Evolutionary conservation across 2,888 invertebrate genomes (phyloP).

Genomic region (Dermolepida albohirtum): DNA sequence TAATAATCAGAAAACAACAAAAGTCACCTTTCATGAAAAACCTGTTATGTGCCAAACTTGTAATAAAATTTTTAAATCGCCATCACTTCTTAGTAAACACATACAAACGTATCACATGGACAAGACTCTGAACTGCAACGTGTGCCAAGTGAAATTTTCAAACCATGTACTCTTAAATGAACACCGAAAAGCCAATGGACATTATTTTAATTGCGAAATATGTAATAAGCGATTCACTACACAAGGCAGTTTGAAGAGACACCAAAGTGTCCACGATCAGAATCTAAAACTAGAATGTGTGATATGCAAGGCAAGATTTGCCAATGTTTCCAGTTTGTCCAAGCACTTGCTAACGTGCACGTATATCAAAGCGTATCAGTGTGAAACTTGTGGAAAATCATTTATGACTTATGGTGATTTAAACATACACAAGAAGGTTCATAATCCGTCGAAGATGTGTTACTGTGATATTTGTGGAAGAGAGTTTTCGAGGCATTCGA

Average conservation of each 20-base stretch:
- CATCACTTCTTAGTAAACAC: conserved; percentile 51
- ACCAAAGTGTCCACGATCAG: conserved; percentile 63
- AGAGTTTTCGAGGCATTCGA: conserved; percentile 60
- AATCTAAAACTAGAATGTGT: conserved; percentile 64
- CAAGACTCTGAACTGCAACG: conserved; percentile 40
- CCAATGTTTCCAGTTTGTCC: conserved; percentile 62
- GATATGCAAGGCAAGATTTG: conserved; percentile 63
- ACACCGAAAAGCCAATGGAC: conserved; percentile 40
- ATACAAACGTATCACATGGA: conserved; percentile 43
- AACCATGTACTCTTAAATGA: conserved; percentile 10
- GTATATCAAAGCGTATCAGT: conserved; percentile 53
- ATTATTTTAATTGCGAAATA: conserved; percentile 58
- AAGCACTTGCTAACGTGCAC: conserved; percentile 65
- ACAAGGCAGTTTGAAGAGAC: conserved; percentile 62
- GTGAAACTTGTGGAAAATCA: conserved; percentile 64
- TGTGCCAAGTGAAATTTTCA: conserved; percentile 27
- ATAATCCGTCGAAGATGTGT: conserved; percentile 54
- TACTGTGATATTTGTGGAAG: conserved; percentile 55
- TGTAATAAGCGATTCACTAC: conserved; percentile 65
- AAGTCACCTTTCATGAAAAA: conserved; percentile 59
- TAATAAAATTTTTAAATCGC: conserved; percentile 47
- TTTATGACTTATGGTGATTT: conserved; percentile 64
- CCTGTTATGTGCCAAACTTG: conserved; percentile 48
- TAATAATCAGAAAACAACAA: conserved; percentile 64
- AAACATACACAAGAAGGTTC: conserved; percentile 64